phyloP scores from a whole-genome alignment of 2,797 vertebrate genomes.

The Muscicapa comitata region DNA sequence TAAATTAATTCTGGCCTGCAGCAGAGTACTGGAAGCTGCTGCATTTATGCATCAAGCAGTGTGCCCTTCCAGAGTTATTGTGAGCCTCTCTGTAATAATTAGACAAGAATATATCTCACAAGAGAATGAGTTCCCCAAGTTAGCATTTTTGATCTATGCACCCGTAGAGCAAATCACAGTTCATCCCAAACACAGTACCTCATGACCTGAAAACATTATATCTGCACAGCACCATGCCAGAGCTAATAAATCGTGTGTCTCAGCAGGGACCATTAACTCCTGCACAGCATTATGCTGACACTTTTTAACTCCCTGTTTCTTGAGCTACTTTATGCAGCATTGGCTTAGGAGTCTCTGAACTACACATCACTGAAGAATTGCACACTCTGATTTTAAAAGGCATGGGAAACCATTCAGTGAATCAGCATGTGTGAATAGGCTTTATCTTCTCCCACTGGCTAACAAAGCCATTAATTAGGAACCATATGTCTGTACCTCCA shows the following conservation, averaged over 20 bases:
- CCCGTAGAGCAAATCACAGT: neutral
- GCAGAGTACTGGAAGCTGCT: neutral
- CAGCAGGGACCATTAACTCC: neutral
- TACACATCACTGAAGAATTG: neutral
- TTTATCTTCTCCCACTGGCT: neutral
- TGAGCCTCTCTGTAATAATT: neutral
- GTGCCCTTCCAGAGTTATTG: neutral
- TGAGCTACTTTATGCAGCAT: neutral
- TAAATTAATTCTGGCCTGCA: conserved; percentile 3
- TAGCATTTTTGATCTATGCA: neutral
- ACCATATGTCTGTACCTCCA: neutral
- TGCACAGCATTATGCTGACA: neutral
- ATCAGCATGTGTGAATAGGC: neutral
- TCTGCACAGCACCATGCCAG: neutral
- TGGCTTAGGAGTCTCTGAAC: neutral
- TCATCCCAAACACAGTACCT: neutral
- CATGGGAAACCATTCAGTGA: neutral
- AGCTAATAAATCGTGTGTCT: neutral
- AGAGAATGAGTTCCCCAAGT: neutral
- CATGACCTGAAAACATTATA: neutral
- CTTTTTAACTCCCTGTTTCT: neutral
- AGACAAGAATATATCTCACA: neutral
- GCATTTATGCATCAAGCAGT: neutral
- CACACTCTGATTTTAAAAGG: neutral
- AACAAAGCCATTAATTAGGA: neutral